Percentiles rank a stretch among this genome's conserved stretches.
Evolutionary conservation across 1,140 invertebrate genomes (phyloP).

Genomic region (Sycophaga agraensis): DNA sequence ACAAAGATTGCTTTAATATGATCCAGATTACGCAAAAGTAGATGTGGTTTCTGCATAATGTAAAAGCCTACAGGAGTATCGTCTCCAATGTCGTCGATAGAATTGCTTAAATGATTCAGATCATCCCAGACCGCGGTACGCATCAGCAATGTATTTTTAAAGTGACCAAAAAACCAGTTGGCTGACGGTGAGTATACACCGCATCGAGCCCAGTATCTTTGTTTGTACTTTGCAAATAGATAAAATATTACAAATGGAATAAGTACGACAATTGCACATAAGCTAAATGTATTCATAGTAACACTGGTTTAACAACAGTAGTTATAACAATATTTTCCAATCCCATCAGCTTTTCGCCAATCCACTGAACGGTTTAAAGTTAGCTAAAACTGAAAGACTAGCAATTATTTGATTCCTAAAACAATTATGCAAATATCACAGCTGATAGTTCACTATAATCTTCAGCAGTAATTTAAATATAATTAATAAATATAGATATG

Average conservation of each 20-base stretch:
- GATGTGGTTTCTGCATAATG: slow-evolving; percentile 40
- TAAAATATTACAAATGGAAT: slow-evolving; percentile 24
- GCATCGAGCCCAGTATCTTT: slow-evolving; percentile 38
- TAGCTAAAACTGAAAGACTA: too few species aligned
- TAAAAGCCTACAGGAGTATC: slow-evolving; percentile 44
- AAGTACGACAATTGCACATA: too few species aligned
- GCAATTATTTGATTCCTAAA: too few species aligned
- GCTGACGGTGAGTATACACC: slow-evolving; percentile 32
- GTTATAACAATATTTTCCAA: too few species aligned
- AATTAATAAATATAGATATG: too few species aligned
- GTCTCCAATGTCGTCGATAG: slow-evolving; percentile 13
- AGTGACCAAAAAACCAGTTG: slow-evolving; percentile 40
- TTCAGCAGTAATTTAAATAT: too few species aligned
- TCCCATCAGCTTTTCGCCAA: too few species aligned
- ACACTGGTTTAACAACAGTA: too few species aligned
- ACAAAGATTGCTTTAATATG: slow-evolving; percentile 48
- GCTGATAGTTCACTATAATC: too few species aligned
- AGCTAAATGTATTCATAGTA: too few species aligned
- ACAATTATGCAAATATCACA: too few species aligned
- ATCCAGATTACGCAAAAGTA: slow-evolving; percentile 34
- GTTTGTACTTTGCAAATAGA: slow-evolving; percentile 32
- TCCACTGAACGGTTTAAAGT: too few species aligned
- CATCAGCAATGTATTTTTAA: slow-evolving; percentile 34
- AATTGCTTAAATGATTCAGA: slow-evolving; percentile 39
- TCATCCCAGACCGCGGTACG: slow-evolving; percentile 34